Conservation (phyloP, 1,140 invertebrate species). For the Drepana arcuata region DNA sequence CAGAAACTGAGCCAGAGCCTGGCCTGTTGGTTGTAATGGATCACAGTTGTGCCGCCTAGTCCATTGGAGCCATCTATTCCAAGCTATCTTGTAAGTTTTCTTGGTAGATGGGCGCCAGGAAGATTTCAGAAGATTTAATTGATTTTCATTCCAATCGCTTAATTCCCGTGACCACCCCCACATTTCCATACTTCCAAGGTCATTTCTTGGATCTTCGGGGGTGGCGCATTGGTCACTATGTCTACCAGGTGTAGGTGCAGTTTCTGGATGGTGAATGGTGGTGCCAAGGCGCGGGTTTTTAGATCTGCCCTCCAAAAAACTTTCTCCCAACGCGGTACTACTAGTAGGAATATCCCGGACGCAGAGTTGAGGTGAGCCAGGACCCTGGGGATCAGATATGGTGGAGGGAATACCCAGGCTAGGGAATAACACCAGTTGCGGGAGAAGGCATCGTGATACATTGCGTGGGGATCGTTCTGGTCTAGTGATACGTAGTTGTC, state of each 20-base stretch:
- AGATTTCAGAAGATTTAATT: not conserved
- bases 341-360: conserved; percentile 12
- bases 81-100: conserved; percentile 17
- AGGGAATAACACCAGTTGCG: conserved; percentile 29
- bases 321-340: conserved; percentile 24
- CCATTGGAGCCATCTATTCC: conserved; percentile 8
- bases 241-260: conserved; percentile 13
- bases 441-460: conserved; percentile 28
- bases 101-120: conserved; percentile 20
- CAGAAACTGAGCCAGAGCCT: conserved; percentile 1
- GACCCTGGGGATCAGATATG: conserved; percentile 18
- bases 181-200: conserved; percentile 5
- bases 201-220: not conserved
- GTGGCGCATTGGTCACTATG: conserved; percentile 5
- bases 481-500: conserved; percentile 3
- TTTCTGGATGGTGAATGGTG: conserved; percentile 13
- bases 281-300: conserved; percentile 9
- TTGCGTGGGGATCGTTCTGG: not conserved
- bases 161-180: conserved; percentile 6
- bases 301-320: conserved; percentile 24
- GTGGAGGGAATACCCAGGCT: conserved; percentile 43
- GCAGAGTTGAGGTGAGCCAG: conserved; percentile 15
- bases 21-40: not conserved
- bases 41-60: conserved; percentile 13
- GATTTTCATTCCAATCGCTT: not conserved